Percentiles rank a stretch among this genome's conserved stretches.
Conservation (phyloP, 2,113 vertebrate species). For the Setophaga kirtlandii region DNA sequence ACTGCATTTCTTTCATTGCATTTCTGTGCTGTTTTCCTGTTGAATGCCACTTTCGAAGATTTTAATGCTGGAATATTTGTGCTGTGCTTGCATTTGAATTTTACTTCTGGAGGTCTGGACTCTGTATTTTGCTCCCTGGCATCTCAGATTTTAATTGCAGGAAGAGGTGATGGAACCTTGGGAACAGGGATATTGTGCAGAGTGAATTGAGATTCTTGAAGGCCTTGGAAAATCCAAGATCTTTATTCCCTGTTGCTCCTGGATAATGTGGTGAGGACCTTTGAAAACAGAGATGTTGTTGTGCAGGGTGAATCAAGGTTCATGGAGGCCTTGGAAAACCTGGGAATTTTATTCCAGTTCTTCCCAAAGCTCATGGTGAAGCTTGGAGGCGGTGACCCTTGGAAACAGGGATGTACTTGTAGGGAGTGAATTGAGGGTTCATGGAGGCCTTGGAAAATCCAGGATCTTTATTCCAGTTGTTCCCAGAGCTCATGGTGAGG, state of each 20-base stretch:
- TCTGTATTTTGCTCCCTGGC: fast-evolving
- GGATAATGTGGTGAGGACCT: not conserved
- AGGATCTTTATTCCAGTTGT: not conserved
- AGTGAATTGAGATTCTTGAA: fast-evolving
- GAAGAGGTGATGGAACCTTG: not conserved
- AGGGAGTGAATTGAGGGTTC: not conserved
- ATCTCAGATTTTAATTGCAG: not conserved
- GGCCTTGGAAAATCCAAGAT: not conserved
- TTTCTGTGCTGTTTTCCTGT: not conserved
- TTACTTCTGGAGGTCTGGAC: not conserved
- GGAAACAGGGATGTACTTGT: not conserved
- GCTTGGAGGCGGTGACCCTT: not conserved
- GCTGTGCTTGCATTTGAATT: not conserved
- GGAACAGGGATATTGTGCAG: not conserved
- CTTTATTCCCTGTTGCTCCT: not conserved
- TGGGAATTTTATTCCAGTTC: not conserved
- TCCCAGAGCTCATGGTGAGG: not conserved
- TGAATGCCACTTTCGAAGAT: fast-evolving
- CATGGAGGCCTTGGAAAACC: not conserved
- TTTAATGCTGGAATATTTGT: not conserved
- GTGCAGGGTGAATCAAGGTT: not conserved
- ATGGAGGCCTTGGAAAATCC: not conserved
- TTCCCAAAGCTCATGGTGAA: not conserved
- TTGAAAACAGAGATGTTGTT: not conserved
- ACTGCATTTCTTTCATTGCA: not conserved